A percentile compares a stretch with the other conserved stretches of the same genome.
phyloP scores from a whole-genome alignment of 2,113 vertebrate genomes.

The Phoenicopterus ruber region DNA sequence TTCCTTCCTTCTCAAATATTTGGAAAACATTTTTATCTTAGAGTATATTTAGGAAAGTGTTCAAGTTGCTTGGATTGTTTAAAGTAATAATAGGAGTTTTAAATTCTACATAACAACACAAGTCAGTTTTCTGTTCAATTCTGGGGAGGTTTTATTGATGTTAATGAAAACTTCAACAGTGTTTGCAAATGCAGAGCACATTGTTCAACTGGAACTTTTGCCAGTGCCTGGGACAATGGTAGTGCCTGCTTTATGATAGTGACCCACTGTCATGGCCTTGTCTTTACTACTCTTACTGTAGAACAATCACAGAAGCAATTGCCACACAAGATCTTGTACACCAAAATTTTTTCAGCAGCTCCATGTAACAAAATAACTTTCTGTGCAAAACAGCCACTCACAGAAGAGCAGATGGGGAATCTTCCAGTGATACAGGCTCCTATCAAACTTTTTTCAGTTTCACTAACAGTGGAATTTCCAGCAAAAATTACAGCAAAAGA shows the following conservation, averaged over 20 bases:
- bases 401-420: not conserved
- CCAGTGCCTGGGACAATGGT: not conserved
- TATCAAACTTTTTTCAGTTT: not conserved
- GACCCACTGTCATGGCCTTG: not conserved
- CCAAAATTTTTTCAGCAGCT: not conserved
- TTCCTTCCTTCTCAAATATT: not conserved
- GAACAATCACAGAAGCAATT: not conserved
- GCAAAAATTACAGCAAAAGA: not conserved
- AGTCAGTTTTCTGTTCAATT: not conserved
- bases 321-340: not conserved
- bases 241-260: not conserved
- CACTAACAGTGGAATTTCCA: not conserved
- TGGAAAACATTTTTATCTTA: not conserved
- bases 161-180: not conserved
- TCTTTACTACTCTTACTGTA: not conserved
- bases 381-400: not conserved
- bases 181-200: not conserved
- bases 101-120: not conserved
- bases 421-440: not conserved
- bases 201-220: not conserved
- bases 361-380: not conserved
- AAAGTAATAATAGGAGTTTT: not conserved
- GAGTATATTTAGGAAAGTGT: not conserved
- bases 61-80: not conserved
- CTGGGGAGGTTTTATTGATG: not conserved